These are phyloP conservation scores for Leptinotarsa tumamoca DNA, from an alignment of 2,888 invertebrate genomes.

Conservation along the genomic window DNA sequence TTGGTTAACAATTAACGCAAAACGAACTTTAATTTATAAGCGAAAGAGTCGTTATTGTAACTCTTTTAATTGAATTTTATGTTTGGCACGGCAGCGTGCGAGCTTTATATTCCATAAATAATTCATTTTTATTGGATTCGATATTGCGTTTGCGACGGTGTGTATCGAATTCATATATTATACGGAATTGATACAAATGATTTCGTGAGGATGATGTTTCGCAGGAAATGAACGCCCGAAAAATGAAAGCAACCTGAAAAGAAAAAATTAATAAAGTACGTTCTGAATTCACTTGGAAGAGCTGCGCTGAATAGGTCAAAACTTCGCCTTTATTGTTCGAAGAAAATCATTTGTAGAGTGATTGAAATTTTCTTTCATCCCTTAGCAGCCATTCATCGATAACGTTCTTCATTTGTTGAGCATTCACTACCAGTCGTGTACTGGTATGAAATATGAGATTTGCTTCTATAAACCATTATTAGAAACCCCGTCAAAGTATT, in stretches of 20 bases:
- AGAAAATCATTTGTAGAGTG: no score
- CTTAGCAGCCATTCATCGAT: no score
- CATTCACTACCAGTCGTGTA: no score
- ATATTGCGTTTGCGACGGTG: not conserved
- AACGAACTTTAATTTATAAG: conserved; percentile 33
- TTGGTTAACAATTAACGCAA: conserved; percentile 33
- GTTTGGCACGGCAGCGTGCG: not conserved
- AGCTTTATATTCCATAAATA: not conserved
- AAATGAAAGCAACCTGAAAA: not conserved
- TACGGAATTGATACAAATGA: not conserved
- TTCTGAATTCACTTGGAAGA: not conserved
- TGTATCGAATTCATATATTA: conserved; percentile 9
- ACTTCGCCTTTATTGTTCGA: no score
- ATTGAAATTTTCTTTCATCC: no score
- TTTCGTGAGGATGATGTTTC: not conserved
- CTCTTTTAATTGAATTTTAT: conserved; percentile 21
- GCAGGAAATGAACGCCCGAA: not conserved
- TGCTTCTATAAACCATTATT: no score
- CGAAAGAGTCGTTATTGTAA: conserved; percentile 8
- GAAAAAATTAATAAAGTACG: not conserved
- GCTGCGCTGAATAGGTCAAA: not conserved
- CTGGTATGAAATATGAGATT: no score
- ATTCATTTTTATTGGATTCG: conserved; percentile 14
- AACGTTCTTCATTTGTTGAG: no score
- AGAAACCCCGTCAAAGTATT: no score